Conservation (phyloP, 2,888 invertebrate genomes). For the Metalampra italica region DNA sequence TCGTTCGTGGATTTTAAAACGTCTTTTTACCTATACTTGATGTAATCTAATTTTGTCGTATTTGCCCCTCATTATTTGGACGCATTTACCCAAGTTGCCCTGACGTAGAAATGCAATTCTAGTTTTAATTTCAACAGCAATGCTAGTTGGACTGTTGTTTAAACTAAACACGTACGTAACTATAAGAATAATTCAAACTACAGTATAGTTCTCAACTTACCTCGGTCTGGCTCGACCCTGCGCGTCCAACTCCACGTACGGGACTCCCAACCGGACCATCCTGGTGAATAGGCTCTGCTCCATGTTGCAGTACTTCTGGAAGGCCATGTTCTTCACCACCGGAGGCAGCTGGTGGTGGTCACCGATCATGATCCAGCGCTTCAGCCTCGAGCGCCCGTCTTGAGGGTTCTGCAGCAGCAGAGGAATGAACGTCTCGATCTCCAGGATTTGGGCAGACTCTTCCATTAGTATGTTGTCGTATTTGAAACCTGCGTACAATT, state of each 20-base stretch:
- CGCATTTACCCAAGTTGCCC: too few species aligned
- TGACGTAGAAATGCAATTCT: too few species aligned
- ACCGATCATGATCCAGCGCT: slow-evolving; percentile 99
- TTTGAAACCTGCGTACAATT: slow-evolving; percentile 88
- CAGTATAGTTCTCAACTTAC: too few species aligned
- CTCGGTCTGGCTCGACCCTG: slow-evolving; percentile 96
- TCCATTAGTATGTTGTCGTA: slow-evolving; percentile 99
- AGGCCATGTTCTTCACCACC: slow-evolving; percentile 99
- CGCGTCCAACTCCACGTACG: slow-evolving; percentile 97
- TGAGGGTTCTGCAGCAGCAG: slow-evolving; percentile 98
- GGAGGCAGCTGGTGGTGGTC: slow-evolving; percentile 99
- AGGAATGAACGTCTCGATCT: slow-evolving; percentile 99
- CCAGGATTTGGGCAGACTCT: slow-evolving; percentile 98
- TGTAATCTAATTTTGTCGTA: too few species aligned
- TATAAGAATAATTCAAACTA: too few species aligned
- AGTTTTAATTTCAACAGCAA: too few species aligned
- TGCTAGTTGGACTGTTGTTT: too few species aligned
- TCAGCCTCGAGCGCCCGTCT: slow-evolving; percentile 96
- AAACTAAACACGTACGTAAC: too few species aligned
- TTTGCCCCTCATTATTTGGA: too few species aligned
- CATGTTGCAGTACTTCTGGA: slow-evolving; percentile 99
- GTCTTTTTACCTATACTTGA: too few species aligned
- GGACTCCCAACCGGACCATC: slow-evolving; percentile 96
- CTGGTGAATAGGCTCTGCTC: slow-evolving; percentile 99
- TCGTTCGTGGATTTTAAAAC: too few species aligned